Evolutionary conservation across 2,888 invertebrate genomes (phyloP).

Genomic region (Yponomeuta sedellus): DNA sequence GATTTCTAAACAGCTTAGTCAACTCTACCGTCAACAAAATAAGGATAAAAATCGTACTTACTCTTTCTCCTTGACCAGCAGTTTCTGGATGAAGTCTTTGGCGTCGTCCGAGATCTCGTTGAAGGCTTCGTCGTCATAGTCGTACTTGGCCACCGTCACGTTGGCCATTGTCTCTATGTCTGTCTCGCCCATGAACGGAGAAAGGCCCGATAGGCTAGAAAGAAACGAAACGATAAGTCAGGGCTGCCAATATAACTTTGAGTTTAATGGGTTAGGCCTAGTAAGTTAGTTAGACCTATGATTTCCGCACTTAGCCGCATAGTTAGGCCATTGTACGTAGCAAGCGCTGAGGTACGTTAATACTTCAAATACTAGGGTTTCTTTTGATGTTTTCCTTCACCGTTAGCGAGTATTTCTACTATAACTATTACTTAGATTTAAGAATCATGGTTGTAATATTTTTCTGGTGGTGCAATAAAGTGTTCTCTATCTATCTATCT

Average conservation of each 20-base stretch:
- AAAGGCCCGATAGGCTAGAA: constrained; percentile 92
- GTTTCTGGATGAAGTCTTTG: constrained; percentile 95
- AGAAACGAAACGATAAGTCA: constrained; percentile 3
- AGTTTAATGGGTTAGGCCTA: no score
- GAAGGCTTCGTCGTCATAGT: constrained; percentile 98
- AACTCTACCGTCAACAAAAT: neutral
- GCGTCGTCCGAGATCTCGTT: constrained; percentile 95
- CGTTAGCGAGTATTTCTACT: no score
- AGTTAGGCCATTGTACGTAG: no score
- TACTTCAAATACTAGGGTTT: neutral
- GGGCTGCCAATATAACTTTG: neutral
- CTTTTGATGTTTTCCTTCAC: no score
- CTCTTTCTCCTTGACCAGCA: constrained; percentile 94
- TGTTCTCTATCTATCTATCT: no score
- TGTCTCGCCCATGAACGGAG: constrained; percentile 98
- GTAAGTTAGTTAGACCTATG: no score
- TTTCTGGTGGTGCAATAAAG: no score
- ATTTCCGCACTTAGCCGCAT: no score
- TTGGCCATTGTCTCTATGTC: constrained; percentile 99
- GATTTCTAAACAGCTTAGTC: neutral
- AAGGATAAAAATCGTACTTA: constrained; percentile 70
- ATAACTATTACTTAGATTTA: no score
- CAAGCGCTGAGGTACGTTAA: neutral
- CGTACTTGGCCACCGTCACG: constrained; percentile 97
- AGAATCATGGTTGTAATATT: no score